Conservation (phyloP, 2,888 invertebrate species). For the Merodon equestris region DNA sequence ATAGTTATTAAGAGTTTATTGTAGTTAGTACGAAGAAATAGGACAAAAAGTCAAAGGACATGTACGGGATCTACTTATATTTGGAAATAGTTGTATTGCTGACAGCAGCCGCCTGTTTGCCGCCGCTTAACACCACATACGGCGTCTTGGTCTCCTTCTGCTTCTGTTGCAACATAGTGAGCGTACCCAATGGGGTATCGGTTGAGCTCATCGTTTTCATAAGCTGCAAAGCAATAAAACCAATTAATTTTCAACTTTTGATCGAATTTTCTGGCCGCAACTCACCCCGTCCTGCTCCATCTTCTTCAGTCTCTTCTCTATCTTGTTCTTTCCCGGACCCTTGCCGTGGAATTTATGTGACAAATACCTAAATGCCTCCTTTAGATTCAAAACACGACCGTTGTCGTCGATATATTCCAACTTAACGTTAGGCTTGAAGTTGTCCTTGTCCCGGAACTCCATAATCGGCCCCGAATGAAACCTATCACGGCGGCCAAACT, state of each 20-base stretch:
- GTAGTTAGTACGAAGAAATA: conserved; percentile 8
- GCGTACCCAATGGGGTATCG: conserved; percentile 96
- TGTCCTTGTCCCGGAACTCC: conserved; percentile 94
- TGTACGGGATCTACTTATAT: conserved; percentile 73
- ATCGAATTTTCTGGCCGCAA: too few relatives aligned
- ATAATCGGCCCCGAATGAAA: conserved; percentile 89
- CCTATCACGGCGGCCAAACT: conserved; percentile 86
- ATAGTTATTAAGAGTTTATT: conserved; percentile 5
- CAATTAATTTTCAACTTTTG: background rate
- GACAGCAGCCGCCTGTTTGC: conserved; percentile 82
- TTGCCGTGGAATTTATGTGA: conserved; percentile 99
- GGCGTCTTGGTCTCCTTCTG: conserved; percentile 96
- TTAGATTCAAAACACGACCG: conserved; percentile 93
- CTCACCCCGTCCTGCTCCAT: conserved; percentile 93
- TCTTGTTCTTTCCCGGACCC: conserved; percentile 99
- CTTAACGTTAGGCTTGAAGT: conserved; percentile 95
- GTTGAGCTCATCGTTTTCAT: conserved; percentile 99
- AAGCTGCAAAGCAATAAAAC: conserved; percentile 80
- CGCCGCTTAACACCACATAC: conserved; percentile 94
- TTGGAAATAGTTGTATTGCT: conserved; percentile 76
- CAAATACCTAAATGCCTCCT: conserved; percentile 97
- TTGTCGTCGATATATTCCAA: conserved; percentile 98
- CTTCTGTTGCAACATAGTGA: conserved; percentile 96
- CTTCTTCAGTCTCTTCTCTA: conserved; percentile 97
- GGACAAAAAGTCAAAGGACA: conserved; percentile 28